Evolutionary conservation across 2,888 invertebrate species (phyloP), one percentile per base, ranked within the genome.

Genomic region (Torymus tubicola): DNA sequence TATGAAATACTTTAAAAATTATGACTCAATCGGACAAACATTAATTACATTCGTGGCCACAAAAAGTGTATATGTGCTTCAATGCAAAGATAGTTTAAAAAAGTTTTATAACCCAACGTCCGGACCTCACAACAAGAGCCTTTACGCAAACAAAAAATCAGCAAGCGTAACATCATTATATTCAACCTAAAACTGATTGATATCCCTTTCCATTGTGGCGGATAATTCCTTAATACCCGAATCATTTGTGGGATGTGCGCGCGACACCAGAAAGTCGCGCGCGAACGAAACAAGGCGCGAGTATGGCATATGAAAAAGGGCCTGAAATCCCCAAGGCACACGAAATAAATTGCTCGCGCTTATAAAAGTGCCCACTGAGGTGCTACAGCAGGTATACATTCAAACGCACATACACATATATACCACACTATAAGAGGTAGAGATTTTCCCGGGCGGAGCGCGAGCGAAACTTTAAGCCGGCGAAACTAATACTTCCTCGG

Each of bases 401-500:
- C 58, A 18, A 52, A 24, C 57, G 18, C 42, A 42, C 42, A 42
- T 8, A 42, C 8, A 42, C 8, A 42, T 8, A 42, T 8, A 42
- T 42, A 42, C 42, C 42, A 42, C 42, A 42, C 42, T 8, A 5
- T 8, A 42, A 42, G 42, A 42, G 10, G 8, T 42, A 42, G 42
- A 42, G 18, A 52, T 67, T 71, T 78, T 64, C 63, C 70, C 24
- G 13, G 11, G 64, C 16, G 10, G 16, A 21, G 42, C 55, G 13
- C 13, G 21, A 18, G 71, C 57, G n/a, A 75, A 71, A 78, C 64
- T 53, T 31, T 78, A 78, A 81, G 81, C 74, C 69, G 70, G 70
- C 78, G 81, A 55, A 24, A 81, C 81, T 81, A 81, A 81, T 81
- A 74, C 78, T 78, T 74, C 76, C 67, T 74, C 42, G 57, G 21